phyloP scores from a whole-genome alignment of 2,797 vertebrate genomes.

The Xenentodon cancila region DNA sequence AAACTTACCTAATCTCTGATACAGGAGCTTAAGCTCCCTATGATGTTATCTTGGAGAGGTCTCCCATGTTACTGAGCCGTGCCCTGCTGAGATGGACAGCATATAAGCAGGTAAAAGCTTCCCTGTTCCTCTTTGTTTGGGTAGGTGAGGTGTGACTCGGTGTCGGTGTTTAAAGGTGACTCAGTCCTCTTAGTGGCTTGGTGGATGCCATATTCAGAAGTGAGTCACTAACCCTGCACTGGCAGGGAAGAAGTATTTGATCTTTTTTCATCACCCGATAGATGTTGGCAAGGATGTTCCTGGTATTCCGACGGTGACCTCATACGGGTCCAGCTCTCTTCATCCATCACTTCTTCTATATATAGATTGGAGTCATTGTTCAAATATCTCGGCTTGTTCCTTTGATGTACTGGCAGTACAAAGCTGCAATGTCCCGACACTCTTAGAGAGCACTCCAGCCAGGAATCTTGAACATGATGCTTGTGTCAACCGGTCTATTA shows the following conservation, averaged over 20 bases:
- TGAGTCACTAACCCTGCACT: conserved; percentile 57
- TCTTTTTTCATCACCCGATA: conserved; percentile 77
- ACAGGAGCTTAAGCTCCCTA: conserved; percentile 75
- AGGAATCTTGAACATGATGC: conserved; percentile 78
- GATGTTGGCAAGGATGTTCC: conserved; percentile 58
- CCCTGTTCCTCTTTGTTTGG: conserved; percentile 47
- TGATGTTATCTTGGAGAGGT: conserved; percentile 68
- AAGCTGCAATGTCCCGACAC: conserved; percentile 77
- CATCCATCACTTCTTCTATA: conserved; percentile 80
- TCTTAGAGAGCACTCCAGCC: conserved; percentile 76
- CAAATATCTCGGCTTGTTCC: conserved; percentile 68
- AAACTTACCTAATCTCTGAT: conserved; percentile 80
- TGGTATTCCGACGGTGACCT: conserved; percentile 76
- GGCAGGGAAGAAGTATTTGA: conserved; percentile 65
- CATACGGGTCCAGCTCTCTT: conserved; percentile 73
- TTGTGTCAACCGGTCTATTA: conserved; percentile 81
- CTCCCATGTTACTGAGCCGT: conserved; percentile 50
- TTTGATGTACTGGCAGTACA: conserved; percentile 83
- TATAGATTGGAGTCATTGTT: conserved; percentile 79
- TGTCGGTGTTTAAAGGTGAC: conserved; percentile 58
- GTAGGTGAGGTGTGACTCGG: conserved; percentile 28
- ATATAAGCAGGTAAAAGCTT: conserved; percentile 65
- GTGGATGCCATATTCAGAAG: conserved; percentile 49
- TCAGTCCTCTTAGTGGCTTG: conserved; percentile 50
- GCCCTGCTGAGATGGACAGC: conserved; percentile 42